Percentiles rank a stretch among this genome's conserved stretches.
Conservation (phyloP, 2,113 vertebrate species). For the Oxygymnocypris stewartii region DNA sequence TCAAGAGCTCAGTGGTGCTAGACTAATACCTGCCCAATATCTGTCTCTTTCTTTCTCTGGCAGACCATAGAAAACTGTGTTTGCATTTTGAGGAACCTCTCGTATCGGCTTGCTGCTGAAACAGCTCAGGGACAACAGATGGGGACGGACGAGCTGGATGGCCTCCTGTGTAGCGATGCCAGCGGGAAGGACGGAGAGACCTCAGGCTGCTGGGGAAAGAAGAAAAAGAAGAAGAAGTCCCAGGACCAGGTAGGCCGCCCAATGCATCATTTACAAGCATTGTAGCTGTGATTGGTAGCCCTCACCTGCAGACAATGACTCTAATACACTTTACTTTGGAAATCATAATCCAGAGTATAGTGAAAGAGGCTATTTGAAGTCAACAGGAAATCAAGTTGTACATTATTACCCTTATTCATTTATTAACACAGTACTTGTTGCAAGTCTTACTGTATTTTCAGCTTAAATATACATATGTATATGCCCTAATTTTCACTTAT, state of each 20-base stretch:
- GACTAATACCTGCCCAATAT: constrained; percentile 32
- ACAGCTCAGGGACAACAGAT: constrained; percentile 98
- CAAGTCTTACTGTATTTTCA: not conserved
- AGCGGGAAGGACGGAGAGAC: constrained; percentile 91
- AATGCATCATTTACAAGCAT: constrained; percentile 3
- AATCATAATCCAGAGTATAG: not conserved
- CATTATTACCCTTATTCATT: not conserved
- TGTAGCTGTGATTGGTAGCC: not conserved
- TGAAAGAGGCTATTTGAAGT: not conserved
- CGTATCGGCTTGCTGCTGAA: constrained; percentile 96
- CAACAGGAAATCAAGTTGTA: not conserved
- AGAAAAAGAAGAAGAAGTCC: constrained; percentile 99
- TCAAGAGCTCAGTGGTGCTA: constrained; percentile 22
- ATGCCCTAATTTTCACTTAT: not conserved
- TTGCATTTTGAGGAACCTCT: constrained; percentile 99
- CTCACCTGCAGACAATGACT: constrained; percentile 1
- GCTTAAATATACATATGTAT: too few species aligned
- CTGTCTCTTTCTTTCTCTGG: constrained; percentile 8
- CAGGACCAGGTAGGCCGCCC: constrained; percentile 86
- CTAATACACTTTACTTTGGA: not conserved
- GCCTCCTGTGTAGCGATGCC: constrained; percentile 91
- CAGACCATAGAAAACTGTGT: constrained; percentile 99
- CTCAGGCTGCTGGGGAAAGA: constrained; percentile 99
- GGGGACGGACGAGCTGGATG: constrained; percentile 95
- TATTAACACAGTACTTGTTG: too few species aligned